Evolutionary conservation across 2,888 invertebrate species (phyloP).

Genomic region (Agapostemon virescens): DNA sequence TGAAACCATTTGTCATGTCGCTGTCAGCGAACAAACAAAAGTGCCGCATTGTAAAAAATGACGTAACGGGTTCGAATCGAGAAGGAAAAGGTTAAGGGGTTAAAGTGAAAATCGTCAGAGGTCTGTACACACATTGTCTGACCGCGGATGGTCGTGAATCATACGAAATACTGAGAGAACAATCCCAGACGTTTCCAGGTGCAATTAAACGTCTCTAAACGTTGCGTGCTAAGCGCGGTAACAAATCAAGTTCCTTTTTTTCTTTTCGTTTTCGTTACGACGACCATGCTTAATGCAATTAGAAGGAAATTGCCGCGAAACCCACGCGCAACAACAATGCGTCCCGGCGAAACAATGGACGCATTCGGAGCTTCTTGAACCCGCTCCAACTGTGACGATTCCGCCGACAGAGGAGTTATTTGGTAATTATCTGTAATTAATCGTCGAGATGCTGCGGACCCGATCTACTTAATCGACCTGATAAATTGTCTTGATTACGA

Average conservation of each 20-base stretch:
- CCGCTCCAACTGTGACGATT: constrained; percentile 68
- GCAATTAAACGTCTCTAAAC: constrained; percentile 57
- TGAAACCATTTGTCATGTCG: no score
- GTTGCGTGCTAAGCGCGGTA: constrained; percentile 33
- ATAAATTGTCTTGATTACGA: constrained; percentile 7
- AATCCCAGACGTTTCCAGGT: constrained; percentile 41
- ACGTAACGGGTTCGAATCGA: constrained; percentile 1
- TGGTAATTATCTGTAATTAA: constrained; percentile 78
- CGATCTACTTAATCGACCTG: constrained; percentile 18
- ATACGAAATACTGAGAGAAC: constrained; percentile 27
- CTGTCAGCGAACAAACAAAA: background rate
- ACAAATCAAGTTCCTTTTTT: constrained; percentile 41
- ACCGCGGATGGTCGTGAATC: constrained; percentile 37
- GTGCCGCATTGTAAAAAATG: background rate
- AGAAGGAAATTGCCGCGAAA: constrained; percentile 42
- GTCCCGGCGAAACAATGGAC: constrained; percentile 52
- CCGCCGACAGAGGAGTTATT: constrained; percentile 68
- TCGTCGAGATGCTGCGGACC: constrained; percentile 48
- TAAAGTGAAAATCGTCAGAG: constrained; percentile 8
- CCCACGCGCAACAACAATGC: constrained; percentile 49
- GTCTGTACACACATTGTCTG: constrained; percentile 17
- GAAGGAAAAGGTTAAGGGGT: background rate
- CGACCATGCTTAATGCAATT: constrained; percentile 54
- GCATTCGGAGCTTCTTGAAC: constrained; percentile 32
- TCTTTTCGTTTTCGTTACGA: constrained; percentile 19